Conservation (phyloP, 2,888 invertebrate genomes). For the Acleris literana region DNA sequence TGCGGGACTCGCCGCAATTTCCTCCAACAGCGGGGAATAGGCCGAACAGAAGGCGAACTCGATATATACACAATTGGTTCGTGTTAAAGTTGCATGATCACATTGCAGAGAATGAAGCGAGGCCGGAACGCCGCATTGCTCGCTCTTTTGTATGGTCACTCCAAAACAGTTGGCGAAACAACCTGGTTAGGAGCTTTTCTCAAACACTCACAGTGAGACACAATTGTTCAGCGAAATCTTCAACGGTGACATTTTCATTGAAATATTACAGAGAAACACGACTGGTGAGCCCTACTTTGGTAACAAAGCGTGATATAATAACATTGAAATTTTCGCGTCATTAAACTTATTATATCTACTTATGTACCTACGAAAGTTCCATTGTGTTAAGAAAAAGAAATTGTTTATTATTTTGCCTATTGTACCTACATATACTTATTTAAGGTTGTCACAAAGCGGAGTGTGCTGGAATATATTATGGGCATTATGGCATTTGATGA, state of each 20-base stretch:
- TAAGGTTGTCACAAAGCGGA: too few relatives aligned
- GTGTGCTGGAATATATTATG: too few relatives aligned
- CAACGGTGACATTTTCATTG: constrained; percentile 10
- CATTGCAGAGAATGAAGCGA: constrained; percentile 71
- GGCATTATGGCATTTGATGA: too few relatives aligned
- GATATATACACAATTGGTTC: constrained; percentile 69
- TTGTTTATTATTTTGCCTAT: constrained; percentile 40
- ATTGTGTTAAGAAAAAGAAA: not conserved
- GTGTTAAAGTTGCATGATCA: constrained; percentile 76
- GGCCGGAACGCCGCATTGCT: constrained; percentile 55
- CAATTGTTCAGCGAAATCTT: constrained; percentile 3
- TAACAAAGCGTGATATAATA: constrained; percentile 16
- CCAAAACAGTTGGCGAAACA: constrained; percentile 26
- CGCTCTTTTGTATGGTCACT: constrained; percentile 45
- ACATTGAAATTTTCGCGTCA: constrained; percentile 14
- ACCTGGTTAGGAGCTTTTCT: constrained; percentile 20
- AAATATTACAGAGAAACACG: constrained; percentile 3
- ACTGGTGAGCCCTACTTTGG: not conserved
- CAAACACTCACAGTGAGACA: not conserved
- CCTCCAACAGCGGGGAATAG: constrained; percentile 54
- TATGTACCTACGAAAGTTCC: not conserved
- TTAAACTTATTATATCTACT: constrained; percentile 12
- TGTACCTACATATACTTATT: too few relatives aligned
- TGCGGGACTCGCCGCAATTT: constrained; percentile 70
- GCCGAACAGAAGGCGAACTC: constrained; percentile 36